Evolutionary conservation across 2,113 vertebrate species (phyloP), one percentile per base, ranked within the genome.

Genomic region (Paramormyrops kingsleyae): DNA sequence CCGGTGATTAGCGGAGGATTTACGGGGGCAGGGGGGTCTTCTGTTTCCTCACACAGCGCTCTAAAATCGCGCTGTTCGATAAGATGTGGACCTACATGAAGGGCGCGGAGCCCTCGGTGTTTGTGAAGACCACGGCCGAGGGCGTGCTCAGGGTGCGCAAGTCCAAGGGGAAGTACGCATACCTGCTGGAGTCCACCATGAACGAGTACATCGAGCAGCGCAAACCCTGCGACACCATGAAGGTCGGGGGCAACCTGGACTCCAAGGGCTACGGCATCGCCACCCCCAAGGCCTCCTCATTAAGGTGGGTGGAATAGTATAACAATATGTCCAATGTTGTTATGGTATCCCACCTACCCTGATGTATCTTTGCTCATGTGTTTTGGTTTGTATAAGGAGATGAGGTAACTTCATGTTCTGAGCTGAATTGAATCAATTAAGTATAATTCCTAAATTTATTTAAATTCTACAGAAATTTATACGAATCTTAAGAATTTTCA

Each of bases 301-400:
- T 99, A 99, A 99, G 99, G 99, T 99, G 99, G 98, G 99, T 99
- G 99, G 99, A 99, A 99, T 99, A 99, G 99, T 99, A 99, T 99
- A 99, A 99, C 99, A 99, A 99, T 99, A 97, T 99, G 97, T 96
- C 96, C 96, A 97, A 99, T 99, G 98, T 99, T 99, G 99, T 99
- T 99, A 99, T 99, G 99, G 98, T 99, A 99, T 99, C 98, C 99
- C 99, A 99, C 98, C 99, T 99, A 99, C 99, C 99, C 99, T 99
- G 99, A 99, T 99, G 98, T 99, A 97, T 97, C 97, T 98, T 97
- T 98, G 96, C 97, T 97, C 97, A 97, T 97, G 94, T 97, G 96
- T 96, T 91, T 97, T 98, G 99, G 99, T 99, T 99, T 99, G 99
- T 99, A 99, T 98, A 95, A 93, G 97, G 95, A 97, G 95, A 97